Base-by-base conservation (phyloP, 2,797 vertebrate genomes). In the Notolepis coatsorum region DNA sequence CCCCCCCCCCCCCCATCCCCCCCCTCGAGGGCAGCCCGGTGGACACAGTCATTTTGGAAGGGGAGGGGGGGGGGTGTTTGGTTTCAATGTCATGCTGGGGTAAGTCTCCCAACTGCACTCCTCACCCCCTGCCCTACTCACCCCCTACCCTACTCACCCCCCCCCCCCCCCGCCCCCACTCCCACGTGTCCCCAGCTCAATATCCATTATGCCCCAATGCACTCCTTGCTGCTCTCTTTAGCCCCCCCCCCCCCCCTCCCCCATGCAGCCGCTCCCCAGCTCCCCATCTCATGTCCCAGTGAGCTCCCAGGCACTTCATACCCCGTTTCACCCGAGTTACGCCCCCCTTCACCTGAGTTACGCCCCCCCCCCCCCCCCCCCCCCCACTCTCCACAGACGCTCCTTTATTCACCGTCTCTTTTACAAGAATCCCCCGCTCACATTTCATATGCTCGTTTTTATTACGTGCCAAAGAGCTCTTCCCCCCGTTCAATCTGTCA, bases 331-430 rank as follows among this genome's bases (percentile, higher is more conserved):
- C 66, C 65, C 88, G 84, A 83, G 84, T 92, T 91, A 93, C 82
- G 86, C n/a, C n/a, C n/a, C n/a, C n/a, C n/a, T n/a, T 91, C 89
- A 91, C 89, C 85, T 76, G 78, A 86, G 73, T 90, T 85, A 83
- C 62, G 68, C 80, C 79, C 84, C 54, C 67, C 57, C 72, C 57
- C 20, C 74, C 62, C 53, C 66, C 65, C 71, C 80, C 79, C 84
- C 54, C 67, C 57, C 72, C 57, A 23, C 74, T 64, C 53, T 66
- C 65, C 71, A 82, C 81, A 84, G 75, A 80, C 57, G 61, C 37
- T 37, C 61, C 68, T 86, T 86, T 86, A 90, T 86, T 83, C 57
- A 38, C 48, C 55, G 57, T 41, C 68, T 63, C n/a, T 81, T 84
- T 83, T 71, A 66, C 80, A 81, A 69, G 73, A 56, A 68, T n/a